Evolutionary conservation across 2,113 vertebrate species (phyloP).

Genomic region (Noctilio leporinus): DNA sequence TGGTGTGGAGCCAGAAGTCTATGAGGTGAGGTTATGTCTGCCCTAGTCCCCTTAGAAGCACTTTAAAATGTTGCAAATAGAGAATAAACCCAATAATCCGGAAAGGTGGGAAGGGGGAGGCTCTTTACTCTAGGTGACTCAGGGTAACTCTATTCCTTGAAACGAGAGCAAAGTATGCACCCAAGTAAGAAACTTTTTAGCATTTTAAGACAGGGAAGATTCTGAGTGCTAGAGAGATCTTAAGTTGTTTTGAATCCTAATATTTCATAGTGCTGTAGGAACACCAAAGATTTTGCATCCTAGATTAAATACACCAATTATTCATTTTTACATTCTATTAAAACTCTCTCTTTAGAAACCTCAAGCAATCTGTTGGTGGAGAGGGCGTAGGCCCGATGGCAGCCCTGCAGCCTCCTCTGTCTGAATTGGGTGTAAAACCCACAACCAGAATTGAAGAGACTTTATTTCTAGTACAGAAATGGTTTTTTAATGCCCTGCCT

Average conservation of each 20-base stretch:
- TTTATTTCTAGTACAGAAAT: background rate
- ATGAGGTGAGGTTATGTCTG: constrained; percentile 68
- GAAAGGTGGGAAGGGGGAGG: background rate
- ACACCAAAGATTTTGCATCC: background rate
- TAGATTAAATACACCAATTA: background rate
- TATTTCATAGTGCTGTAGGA: background rate
- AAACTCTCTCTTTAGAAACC: background rate
- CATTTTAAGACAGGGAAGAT: background rate
- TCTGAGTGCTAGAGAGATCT: background rate
- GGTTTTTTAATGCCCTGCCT: background rate
- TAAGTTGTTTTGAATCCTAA: background rate
- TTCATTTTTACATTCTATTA: background rate
- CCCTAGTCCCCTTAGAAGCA: constrained; percentile 14
- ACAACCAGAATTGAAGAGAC: background rate
- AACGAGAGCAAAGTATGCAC: background rate
- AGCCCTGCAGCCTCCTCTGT: background rate
- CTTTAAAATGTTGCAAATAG: constrained; percentile 46
- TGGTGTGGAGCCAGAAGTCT: constrained; percentile 64
- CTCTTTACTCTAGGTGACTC: background rate
- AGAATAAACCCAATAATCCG: constrained; percentile 38
- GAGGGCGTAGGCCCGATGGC: rapidly evolving
- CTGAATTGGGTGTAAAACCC: background rate
- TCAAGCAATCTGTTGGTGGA: background rate
- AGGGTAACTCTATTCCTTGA: background rate
- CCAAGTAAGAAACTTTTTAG: background rate